Conservation (phyloP, 2,797 vertebrate species). For the Myoxocephalus aenaeus region DNA sequence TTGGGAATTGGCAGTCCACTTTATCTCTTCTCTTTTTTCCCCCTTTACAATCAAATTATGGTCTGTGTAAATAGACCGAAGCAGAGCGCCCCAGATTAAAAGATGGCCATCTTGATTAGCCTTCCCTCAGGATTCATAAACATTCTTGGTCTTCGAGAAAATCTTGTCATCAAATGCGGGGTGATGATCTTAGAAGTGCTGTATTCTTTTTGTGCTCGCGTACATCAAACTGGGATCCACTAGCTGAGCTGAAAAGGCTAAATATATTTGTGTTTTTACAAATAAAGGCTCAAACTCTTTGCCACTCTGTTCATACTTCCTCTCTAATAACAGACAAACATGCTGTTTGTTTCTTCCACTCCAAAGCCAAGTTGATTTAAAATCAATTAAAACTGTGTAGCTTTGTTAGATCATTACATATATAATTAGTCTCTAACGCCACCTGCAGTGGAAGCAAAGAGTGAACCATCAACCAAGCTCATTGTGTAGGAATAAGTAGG, state of each 20-base stretch:
- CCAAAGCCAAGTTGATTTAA: constrained; percentile 6
- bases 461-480: neutral
- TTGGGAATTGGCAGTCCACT: constrained; percentile 33
- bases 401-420: neutral
- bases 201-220: neutral
- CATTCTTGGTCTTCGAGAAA: neutral
- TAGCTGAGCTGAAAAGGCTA: neutral
- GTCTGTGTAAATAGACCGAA: constrained; percentile 24
- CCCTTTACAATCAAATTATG: constrained; percentile 28
- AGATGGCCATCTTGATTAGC: constrained; percentile 36
- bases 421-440: neutral
- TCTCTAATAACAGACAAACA: neutral
- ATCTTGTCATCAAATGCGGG: constrained; percentile 17
- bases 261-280: neutral
- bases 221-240: constrained; percentile 11
- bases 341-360: neutral
- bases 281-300: neutral
- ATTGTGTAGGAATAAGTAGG: neutral
- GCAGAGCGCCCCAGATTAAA: constrained; percentile 20
- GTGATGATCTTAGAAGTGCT: constrained; percentile 9
- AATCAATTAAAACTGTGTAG: neutral
- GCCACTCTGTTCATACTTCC: constrained; percentile 7
- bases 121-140: constrained; percentile 33
- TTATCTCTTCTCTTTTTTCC: constrained; percentile 10
- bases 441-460: neutral